These are phyloP conservation scores for Fragum sueziense DNA, from an alignment of 2,888 invertebrate species.

Conservation along the genomic window DNA sequence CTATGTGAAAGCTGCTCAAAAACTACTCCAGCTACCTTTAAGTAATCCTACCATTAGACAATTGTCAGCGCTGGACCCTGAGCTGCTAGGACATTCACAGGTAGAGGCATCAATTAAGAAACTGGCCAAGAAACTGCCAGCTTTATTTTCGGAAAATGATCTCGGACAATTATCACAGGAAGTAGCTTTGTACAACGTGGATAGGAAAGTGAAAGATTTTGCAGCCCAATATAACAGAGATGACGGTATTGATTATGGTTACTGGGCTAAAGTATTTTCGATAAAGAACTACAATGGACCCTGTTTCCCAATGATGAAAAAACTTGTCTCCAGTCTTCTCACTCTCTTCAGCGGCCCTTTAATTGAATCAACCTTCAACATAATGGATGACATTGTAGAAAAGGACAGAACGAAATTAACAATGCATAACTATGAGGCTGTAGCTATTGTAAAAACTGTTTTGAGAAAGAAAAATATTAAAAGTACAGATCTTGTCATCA, in stretches of 20 bases:
- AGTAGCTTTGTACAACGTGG: constrained; percentile 2
- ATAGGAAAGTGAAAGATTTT: neutral
- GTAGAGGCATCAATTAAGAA: neutral
- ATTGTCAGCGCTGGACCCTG: constrained; percentile 17
- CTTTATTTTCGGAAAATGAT: neutral
- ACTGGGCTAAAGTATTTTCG: neutral
- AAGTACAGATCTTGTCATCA: neutral
- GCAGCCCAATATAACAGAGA: neutral
- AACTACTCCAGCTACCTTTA: constrained; percentile 14
- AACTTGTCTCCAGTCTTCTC: neutral
- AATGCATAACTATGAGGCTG: constrained; percentile 21
- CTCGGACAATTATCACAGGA: constrained; percentile 8
- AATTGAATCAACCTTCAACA: constrained; percentile 34
- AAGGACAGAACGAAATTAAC: constrained; percentile 27
- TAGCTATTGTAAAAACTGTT: constrained; percentile 8
- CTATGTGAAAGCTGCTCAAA: constrained; percentile 23
- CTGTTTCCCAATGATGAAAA: neutral
- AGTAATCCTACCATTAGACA: constrained; percentile 15
- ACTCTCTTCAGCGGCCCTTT: constrained; percentile 27
- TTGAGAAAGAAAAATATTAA: neutral
- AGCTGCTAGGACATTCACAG: neutral
- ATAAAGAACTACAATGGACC: neutral
- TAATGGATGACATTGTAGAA: constrained; percentile 36
- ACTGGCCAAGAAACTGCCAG: neutral
- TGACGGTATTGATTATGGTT: constrained; percentile 11